Base-by-base conservation (phyloP, 1,140 invertebrate genomes). In the Rhizoglyphus robini region DNA sequence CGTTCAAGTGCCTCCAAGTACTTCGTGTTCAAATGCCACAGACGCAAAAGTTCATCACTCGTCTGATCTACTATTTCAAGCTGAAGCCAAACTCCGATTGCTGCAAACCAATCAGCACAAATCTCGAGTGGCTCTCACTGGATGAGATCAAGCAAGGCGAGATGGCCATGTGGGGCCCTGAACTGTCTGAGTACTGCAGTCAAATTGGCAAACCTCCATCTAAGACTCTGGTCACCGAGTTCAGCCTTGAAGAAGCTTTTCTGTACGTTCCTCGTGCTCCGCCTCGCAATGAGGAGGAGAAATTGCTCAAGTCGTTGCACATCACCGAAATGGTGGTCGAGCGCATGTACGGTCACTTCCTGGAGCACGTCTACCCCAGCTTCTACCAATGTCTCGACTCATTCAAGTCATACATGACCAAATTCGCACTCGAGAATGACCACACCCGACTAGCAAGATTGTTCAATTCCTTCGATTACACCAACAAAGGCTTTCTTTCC, bases 381-480 rank as follows among this genome's bases (percentile, higher is more conserved):
- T 65, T 36, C 11, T 60, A 4, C 13, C 38, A 68, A 65, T 48
- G 18, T 4, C n/a, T 23, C 15, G 20, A 13, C 15, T 68, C 67
- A 36, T 68, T 68, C 46, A 41, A 25, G 13, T 30, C 31, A 23
- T 68, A 68, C 36, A 65, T 68, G 63, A 29, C 13, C 3, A 67
- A 61, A 41, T 27, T 4, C n/a, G 65, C 34, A 8, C 65, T 65
- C 15, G 29, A 64, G 20, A 29, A 25, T 15, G 27, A 23, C n/a
- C 59, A 63, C 20, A 3, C 15, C 11, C 48, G 38, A 13, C 23
- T 66, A 32, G 15, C 51, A 1, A 23, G 18, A 23, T 32, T 67
- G 13, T 68, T 1, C 71, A 18, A 41, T 18, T 49, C 67, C 8
- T 68, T 68, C 54, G 59, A 67, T 20, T 59, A 29, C 34, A 34